These are phyloP conservation scores for Alfaro cultratus DNA, from an alignment of 2,797 vertebrate species.

Conservation along the genomic window DNA sequence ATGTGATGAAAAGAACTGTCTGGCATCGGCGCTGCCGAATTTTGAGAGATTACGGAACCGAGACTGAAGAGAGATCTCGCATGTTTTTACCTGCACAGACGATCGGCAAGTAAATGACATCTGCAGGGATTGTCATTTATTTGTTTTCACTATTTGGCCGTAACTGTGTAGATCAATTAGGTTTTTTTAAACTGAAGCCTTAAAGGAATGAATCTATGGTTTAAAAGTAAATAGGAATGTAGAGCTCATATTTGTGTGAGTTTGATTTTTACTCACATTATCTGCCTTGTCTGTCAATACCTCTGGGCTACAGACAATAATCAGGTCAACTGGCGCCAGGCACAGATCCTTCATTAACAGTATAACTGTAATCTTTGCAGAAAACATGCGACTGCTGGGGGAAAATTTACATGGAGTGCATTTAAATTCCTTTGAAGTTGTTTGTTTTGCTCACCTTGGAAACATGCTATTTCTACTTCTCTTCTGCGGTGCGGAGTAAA, in stretches of 20 bases:
- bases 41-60: slow-evolving; percentile 5
- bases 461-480: slow-evolving; percentile 77
- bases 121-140: slow-evolving; percentile 22
- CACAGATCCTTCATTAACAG: slow-evolving; percentile 65
- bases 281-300: slow-evolving; percentile 6
- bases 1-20: slow-evolving; percentile 37
- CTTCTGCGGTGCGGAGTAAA: slow-evolving; percentile 73
- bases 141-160: not conserved
- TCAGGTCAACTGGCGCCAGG: slow-evolving; percentile 70
- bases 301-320: slow-evolving; percentile 59
- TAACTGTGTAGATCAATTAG: slow-evolving; percentile 25
- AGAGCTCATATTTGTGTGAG: slow-evolving; percentile 1
- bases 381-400: slow-evolving; percentile 67
- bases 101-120: slow-evolving; percentile 50
- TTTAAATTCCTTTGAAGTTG: slow-evolving; percentile 83
- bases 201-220: slow-evolving; percentile 24
- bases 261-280: slow-evolving; percentile 27
- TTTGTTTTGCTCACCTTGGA: slow-evolving; percentile 84
- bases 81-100: slow-evolving; percentile 43
- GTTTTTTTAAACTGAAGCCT: slow-evolving; percentile 27
- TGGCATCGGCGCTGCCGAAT: slow-evolving; percentile 7
- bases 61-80: slow-evolving; percentile 34
- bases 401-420: slow-evolving; percentile 72
- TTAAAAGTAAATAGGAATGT: not conserved
- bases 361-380: slow-evolving; percentile 59